phyloP scores from a whole-genome alignment of 30 jellyfish, hydroid and myxozoan genomes.

The Cassiopea xamachana region DNA sequence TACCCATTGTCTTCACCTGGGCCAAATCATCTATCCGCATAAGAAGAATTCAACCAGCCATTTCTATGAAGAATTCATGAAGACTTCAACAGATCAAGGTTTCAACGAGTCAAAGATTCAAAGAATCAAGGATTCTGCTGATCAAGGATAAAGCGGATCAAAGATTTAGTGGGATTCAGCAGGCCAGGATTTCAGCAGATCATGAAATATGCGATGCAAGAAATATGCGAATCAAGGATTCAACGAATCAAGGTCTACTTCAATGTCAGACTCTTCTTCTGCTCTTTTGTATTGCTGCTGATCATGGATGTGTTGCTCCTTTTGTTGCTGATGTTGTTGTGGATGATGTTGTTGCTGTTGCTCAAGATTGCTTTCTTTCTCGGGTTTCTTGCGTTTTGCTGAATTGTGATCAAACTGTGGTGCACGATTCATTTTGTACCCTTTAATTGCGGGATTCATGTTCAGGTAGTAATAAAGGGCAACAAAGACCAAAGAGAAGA shows the following conservation, averaged over 20 bases:
- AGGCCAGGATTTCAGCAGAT: no score
- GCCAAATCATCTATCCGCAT: not conserved
- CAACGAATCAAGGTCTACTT: slow-evolving; percentile 79
- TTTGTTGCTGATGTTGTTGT: slow-evolving; percentile 21
- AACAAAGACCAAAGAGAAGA: slow-evolving; percentile 89
- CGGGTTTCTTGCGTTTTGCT: slow-evolving; percentile 15
- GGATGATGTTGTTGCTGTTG: not conserved
- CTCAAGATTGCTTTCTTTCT: not conserved
- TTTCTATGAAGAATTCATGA: no score
- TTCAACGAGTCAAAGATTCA: no score
- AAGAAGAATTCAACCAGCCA: not conserved
- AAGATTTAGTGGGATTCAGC: no score
- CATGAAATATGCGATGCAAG: no score
- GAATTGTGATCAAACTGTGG: slow-evolving; percentile 35
- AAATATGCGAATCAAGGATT: not conserved
- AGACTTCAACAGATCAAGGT: no score
- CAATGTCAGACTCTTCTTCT: slow-evolving; percentile 73
- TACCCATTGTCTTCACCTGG: not conserved
- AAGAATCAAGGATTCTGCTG: no score
- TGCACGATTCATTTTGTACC: slow-evolving; percentile 40
- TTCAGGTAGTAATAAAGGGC: slow-evolving; percentile 80
- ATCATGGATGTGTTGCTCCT: not conserved
- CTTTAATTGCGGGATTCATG: slow-evolving; percentile 63
- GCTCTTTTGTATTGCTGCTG: slow-evolving; percentile 10
- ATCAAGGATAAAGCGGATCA: no score